These are phyloP conservation scores for Neodiprion pinetum DNA, from an alignment of 1,140 invertebrate genomes.

Conservation along the genomic window DNA sequence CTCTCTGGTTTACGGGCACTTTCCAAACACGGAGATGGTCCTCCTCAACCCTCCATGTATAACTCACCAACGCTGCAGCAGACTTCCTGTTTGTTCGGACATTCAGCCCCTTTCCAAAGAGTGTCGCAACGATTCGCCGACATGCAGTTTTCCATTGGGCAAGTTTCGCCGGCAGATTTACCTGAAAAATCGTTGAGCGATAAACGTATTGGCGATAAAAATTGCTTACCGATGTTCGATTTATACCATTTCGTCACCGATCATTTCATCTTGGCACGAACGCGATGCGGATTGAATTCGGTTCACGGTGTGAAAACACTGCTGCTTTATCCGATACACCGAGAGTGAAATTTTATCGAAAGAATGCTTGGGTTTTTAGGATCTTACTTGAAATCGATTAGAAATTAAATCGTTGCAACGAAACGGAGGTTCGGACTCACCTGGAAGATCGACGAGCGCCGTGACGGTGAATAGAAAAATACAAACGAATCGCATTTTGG, in stretches of 20 bases:
- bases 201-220: too few species aligned
- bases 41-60: conserved; percentile 24
- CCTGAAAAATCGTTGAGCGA: neutral
- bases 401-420: too few species aligned
- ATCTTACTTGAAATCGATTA: too few species aligned
- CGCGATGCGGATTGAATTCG: conserved; percentile 20
- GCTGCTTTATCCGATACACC: too few species aligned
- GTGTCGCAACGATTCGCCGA: conserved; percentile 25
- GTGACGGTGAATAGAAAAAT: neutral
- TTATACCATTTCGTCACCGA: too few species aligned
- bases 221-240: too few species aligned
- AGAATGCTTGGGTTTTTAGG: too few species aligned
- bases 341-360: too few species aligned
- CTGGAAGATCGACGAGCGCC: neutral
- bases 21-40: neutral
- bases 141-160: conserved; percentile 40
- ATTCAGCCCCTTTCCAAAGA: neutral
- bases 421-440: too few species aligned
- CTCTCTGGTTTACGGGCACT: too few species aligned
- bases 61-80: conserved; percentile 46
- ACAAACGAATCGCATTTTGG: conserved; percentile 16
- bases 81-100: conserved; percentile 14
- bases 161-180: conserved; percentile 24
- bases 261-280: conserved; percentile 30
- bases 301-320: too few species aligned